A percentile compares a stretch with the other conserved stretches of the same genome.
Conservation (phyloP, 2,888 invertebrate species). For the Panopea generosa region DNA sequence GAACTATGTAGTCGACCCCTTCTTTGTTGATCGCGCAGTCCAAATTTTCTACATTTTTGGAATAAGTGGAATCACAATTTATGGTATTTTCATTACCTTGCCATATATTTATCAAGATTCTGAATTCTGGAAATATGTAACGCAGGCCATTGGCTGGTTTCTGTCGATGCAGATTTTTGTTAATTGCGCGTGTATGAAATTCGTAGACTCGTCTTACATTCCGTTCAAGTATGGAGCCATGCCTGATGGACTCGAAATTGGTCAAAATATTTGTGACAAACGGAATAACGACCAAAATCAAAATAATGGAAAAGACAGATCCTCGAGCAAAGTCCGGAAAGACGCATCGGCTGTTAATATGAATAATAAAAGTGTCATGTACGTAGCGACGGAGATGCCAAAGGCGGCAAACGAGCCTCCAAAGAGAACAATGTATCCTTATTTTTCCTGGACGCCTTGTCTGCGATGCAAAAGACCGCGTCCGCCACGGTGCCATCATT, state of each 20-base stretch:
- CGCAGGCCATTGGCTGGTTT: conserved; percentile 66
- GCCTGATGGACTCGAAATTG: conserved; percentile 37
- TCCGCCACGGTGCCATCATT: conserved; percentile 83
- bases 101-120: conserved; percentile 71
- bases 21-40: background rate
- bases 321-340: conserved; percentile 14
- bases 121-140: conserved; percentile 19
- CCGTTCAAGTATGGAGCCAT: conserved; percentile 62
- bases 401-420: conserved; percentile 19
- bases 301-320: background rate
- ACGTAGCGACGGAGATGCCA: conserved; percentile 54
- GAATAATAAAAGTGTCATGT: conserved; percentile 37
- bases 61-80: conserved; percentile 53
- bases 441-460: conserved; percentile 83
- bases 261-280: conserved; percentile 34
- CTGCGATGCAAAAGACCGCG: conserved; percentile 73
- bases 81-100: conserved; percentile 70
- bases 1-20: background rate
- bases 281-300: conserved; percentile 1
- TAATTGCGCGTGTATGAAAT: conserved; percentile 79
- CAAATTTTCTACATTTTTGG: conserved; percentile 24
- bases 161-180: conserved; percentile 72
- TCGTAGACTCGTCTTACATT: conserved; percentile 70
- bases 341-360: conserved; percentile 24
- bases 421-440: conserved; percentile 73